Evolutionary conservation across 92 coral and sea anemone species (phyloP).

Genomic region (Epizoanthus ramosus): DNA sequence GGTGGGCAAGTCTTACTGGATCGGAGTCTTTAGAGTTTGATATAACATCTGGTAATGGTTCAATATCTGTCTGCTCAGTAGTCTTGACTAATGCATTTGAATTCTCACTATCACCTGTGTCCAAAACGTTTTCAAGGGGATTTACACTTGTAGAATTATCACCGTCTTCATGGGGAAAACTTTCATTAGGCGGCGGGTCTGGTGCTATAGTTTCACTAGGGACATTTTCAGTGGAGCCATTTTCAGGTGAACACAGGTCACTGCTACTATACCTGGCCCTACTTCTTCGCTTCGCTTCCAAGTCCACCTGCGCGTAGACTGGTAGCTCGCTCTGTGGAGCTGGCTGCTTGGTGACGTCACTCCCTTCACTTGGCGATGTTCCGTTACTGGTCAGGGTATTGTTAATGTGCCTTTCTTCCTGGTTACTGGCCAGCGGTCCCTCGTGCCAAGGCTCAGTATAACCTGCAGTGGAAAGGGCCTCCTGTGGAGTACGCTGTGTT

Average conservation of each 20-base stretch:
- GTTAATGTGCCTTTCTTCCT: not conserved
- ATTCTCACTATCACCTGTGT: not conserved
- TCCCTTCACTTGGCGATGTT: too few species aligned
- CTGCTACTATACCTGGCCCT: constrained; percentile 8
- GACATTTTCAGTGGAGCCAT: not conserved
- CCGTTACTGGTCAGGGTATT: not conserved
- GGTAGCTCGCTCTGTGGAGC: not conserved
- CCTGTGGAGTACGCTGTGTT: not conserved
- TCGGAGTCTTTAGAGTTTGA: not conserved
- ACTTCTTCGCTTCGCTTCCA: constrained; percentile 44
- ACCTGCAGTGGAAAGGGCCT: constrained; percentile 1
- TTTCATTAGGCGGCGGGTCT: constrained; percentile 4
- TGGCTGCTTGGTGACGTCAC: not conserved
- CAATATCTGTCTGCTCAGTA: not conserved
- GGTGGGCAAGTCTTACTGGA: not conserved
- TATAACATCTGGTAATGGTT: constrained; percentile 9
- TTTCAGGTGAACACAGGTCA: not conserved
- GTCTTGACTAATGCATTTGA: not conserved
- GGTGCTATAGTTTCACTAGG: not conserved
- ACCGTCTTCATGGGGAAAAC: not conserved
- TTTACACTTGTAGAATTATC: not conserved
- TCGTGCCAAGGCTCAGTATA: not conserved
- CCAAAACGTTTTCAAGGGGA: not conserved
- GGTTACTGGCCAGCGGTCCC: not conserved
- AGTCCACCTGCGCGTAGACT: constrained; percentile 64